Percentiles rank a stretch among this genome's conserved stretches.
Evolutionary conservation across 2,888 invertebrate species (phyloP).

Genomic region (Ganaspis brasiliensis): DNA sequence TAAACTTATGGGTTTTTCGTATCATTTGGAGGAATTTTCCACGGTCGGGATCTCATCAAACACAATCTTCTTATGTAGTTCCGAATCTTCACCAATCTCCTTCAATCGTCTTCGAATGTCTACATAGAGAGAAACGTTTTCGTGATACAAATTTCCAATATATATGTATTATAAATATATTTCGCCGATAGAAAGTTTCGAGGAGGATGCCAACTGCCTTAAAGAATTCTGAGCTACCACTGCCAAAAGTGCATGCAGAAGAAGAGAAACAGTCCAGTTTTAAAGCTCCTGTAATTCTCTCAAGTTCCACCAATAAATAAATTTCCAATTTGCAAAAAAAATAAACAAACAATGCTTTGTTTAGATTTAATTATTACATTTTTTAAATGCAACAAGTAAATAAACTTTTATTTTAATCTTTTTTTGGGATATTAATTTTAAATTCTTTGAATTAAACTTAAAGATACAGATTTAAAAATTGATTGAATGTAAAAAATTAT

Average conservation of each 20-base stretch:
- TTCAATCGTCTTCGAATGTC: constrained; percentile 34
- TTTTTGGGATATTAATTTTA: no score
- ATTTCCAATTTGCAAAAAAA: background rate
- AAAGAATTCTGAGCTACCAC: constrained; percentile 74
- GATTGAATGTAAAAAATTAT: no score
- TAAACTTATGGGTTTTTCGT: background rate
- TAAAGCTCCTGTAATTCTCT: constrained; percentile 1
- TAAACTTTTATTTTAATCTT: no score
- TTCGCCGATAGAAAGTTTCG: constrained; percentile 24
- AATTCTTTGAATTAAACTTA: no score
- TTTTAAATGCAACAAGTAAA: no score
- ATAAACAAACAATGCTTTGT: background rate
- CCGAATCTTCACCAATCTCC: constrained; percentile 20
- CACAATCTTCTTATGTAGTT: background rate
- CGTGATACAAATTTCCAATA: constrained; percentile 1
- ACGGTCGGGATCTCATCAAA: background rate
- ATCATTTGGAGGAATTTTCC: constrained; percentile 3
- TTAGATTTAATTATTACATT: background rate
- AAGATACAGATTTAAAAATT: no score
- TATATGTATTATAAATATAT: constrained; percentile 7
- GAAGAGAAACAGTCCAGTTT: constrained; percentile 16
- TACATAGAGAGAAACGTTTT: constrained; percentile 13
- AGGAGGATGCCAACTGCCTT: constrained; percentile 73
- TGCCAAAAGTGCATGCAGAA: constrained; percentile 65
- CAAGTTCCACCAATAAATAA: background rate